Base-by-base conservation (phyloP, 2,888 invertebrate genomes). In the Euclidia mi region DNA sequence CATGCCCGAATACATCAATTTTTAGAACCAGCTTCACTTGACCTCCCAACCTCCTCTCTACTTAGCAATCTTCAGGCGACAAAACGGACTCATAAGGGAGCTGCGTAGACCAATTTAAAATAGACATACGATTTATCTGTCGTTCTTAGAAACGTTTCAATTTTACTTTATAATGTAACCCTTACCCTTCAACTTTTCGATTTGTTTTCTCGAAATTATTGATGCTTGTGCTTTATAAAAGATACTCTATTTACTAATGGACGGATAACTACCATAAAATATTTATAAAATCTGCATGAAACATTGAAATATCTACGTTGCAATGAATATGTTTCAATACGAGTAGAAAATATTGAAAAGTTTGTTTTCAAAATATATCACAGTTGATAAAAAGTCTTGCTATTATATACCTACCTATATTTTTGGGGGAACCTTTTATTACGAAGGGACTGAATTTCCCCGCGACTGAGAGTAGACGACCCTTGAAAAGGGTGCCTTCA, bases 1-100 rank as follows among this genome's bases (percentile, higher is more conserved):
- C 83, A 77, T 79, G 76, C 79, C 87, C 82, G 78, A 87, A 89
- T 83, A 84, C 76, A 81, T 81, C 72, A 81, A 79, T 81, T 78
- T 80, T 79, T 71, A 72, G 60, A 57, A 79, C 86, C 85, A 82
- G 52, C 66, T 59, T 69, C 61, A 65, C 58, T 48, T 66, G 85
- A 81, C 43, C 71, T 61, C 17, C 56, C 35, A 18, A 38, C 50
- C 71, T 61, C 44, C 44, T 44, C 66, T 20, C 12, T 38, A 44
- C 34, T 35, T 49, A 38, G 20, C 25, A 43, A 51, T 38, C 43
- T 1, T 17, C 20, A 10, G 46, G 3, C 42, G 14, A 46, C 1
- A 20, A 35, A 12, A 32, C 40, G 52, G 50, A 6, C 34, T 12
- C 34, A 29, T 28, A 45, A 32, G 17, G 47, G 29, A 44, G 28